Evolutionary conservation across 1,140 invertebrate genomes (phyloP), one percentile per base, ranked within the genome.

Genomic region (Caligus rogercresseyi): DNA sequence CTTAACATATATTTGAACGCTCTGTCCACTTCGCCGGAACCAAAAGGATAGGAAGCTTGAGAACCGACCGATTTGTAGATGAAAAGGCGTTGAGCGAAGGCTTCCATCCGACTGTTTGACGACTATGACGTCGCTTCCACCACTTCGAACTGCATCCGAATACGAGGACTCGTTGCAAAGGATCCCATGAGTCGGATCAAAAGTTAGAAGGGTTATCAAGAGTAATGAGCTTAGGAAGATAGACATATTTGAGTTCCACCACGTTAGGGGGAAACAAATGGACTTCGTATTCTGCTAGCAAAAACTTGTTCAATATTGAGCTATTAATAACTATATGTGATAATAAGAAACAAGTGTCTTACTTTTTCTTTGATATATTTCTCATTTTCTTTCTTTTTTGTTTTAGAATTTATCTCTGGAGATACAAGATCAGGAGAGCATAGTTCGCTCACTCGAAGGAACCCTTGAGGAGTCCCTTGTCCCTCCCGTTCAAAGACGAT

Each of bases 41-140:
- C 21, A 43, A 25, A 25, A 26, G 13, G 57, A 24, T 3, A 18
- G n/a, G 20, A 20, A 60, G 24, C 24, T 60, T 14, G 57, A 25
- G 26, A 60, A 60, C 43, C 25, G 25, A n/a, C 57, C 57, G 4
- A 60, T 43, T 43, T 60, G 26, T 21, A 60, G 20, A 60, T 43
- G 2, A 25, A 60, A 25, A 7, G 23, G 23, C 2, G 57, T 60
- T 2, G 57, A 60, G 21, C 21, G 16, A 18, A 26, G 16, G 24
- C 25, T 31, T 25, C 57, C 57, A 25, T 60, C 57, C 3, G 18
- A n/a, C 43, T 60, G 57, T 3, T 25, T 14, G 16, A 60, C 57
- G 3, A 25, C 57, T 14, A 60, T 21, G 14, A 60, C 26, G n/a
- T 60, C 57, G n/a, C n/a, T 24, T 11, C 25, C 57, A 1, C 57